phyloP scores from a whole-genome alignment of 2,113 vertebrate genomes.

The Dolichallabes microphthalmus region DNA sequence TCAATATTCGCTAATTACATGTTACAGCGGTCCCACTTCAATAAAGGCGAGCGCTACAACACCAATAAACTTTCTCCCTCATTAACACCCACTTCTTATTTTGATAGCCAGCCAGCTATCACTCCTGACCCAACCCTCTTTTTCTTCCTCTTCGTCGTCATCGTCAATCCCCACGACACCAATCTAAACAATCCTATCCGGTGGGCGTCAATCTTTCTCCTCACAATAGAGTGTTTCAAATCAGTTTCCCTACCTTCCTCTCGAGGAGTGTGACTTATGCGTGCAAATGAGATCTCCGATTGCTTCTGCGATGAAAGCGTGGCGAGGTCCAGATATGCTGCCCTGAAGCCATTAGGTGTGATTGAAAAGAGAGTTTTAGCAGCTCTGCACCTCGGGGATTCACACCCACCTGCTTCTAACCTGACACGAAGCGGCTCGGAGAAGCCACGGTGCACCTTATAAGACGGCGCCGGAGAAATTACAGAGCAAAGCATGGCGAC shows the following conservation, averaged over 20 bases:
- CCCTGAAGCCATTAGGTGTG: slow-evolving; percentile 41
- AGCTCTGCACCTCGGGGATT: slow-evolving; percentile 42
- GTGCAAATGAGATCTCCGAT: slow-evolving; percentile 50
- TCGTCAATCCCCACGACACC: slow-evolving; percentile 14
- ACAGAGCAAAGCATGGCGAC: background rate
- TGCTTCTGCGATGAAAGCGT: slow-evolving; percentile 32
- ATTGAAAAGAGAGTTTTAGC: slow-evolving; percentile 33
- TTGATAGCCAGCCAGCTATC: slow-evolving; percentile 34
- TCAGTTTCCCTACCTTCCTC: slow-evolving; percentile 1
- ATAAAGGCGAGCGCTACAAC: slow-evolving; percentile 40
- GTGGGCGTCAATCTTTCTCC: slow-evolving; percentile 36
- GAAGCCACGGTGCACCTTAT: slow-evolving; percentile 8
- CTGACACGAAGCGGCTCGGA: slow-evolving; percentile 15
- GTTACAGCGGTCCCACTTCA: slow-evolving; percentile 48
- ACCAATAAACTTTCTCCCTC: slow-evolving; percentile 47
- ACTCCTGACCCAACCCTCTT: background rate
- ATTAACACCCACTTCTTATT: slow-evolving; percentile 46
- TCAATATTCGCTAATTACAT: slow-evolving; percentile 54
- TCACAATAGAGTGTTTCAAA: slow-evolving; percentile 19
- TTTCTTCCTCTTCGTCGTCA: background rate
- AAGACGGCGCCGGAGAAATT: slow-evolving; percentile 19
- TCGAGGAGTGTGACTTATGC: slow-evolving; percentile 34
- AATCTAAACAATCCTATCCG: slow-evolving; percentile 33
- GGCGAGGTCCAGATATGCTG: background rate
- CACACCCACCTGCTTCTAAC: slow-evolving; percentile 44